Conservation (phyloP, 1,140 invertebrate genomes). For the Pseudomyrmex gracilis region DNA sequence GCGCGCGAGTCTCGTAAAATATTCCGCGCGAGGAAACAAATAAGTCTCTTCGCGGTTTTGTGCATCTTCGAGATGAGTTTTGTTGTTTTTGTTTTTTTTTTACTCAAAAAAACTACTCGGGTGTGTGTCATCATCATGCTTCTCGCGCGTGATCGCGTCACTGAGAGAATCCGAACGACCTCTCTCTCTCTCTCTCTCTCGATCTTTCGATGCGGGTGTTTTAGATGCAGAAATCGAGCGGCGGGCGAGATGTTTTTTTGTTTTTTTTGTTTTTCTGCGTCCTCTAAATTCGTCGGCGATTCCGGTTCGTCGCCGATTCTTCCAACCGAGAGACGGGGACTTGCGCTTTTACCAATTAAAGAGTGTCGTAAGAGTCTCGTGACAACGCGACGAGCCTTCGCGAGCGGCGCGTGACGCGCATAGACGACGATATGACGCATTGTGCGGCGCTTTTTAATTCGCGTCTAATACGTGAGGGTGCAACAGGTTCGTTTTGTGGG, state of each 20-base stretch:
- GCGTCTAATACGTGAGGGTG: slow-evolving; percentile 1
- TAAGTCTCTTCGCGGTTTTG: slow-evolving; percentile 1
- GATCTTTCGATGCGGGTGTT: slow-evolving; percentile 14
- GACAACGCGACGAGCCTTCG: background rate
- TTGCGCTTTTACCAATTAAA: slow-evolving; percentile 36
- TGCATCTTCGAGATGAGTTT: background rate
- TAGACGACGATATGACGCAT: slow-evolving; percentile 18
- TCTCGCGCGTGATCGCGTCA: background rate
- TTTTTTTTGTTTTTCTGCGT: background rate
- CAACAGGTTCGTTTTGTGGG: slow-evolving; percentile 69
- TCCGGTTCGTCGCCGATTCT: slow-evolving; percentile 1
- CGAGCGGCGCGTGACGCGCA: slow-evolving; percentile 41
- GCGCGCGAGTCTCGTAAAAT: background rate
- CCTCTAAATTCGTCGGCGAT: background rate
- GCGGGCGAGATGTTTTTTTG: background rate
- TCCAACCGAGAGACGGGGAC: background rate
- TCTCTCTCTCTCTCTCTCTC: no score
- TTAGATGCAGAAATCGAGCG: background rate
- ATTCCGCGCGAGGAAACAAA: background rate
- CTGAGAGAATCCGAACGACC: slow-evolving; percentile 6
- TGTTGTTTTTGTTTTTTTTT: background rate
- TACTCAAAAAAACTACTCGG: background rate
- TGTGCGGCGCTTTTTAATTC: slow-evolving; percentile 42
- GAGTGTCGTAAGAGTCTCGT: slow-evolving; percentile 6
- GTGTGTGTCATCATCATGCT: background rate